phyloP scores from a whole-genome alignment of 2,888 invertebrate genomes.

The Nematopogon swammerdamellus region DNA sequence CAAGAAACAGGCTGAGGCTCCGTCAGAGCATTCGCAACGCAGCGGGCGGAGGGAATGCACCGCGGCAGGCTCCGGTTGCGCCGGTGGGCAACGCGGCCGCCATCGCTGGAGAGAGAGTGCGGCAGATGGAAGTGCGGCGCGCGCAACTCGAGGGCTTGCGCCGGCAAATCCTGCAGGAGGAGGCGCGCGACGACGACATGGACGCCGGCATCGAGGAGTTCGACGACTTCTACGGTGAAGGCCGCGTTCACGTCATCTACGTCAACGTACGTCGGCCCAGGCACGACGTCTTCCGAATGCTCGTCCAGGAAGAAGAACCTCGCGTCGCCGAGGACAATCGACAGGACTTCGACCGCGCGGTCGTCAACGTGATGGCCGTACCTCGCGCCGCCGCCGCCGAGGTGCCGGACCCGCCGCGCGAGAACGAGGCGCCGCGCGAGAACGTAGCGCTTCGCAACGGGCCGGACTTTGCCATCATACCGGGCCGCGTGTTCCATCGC shows the following conservation, averaged over 20 bases:
- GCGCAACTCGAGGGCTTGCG: not conserved
- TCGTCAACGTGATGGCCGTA: not conserved
- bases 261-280: constrained; percentile 17
- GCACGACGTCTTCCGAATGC: constrained; percentile 18
- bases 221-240: constrained; percentile 3
- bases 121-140: not conserved
- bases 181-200: not conserved
- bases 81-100: too few relatives aligned
- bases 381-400: not conserved
- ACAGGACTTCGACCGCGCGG: not conserved
- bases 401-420: too few relatives aligned
- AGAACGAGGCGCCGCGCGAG: not conserved
- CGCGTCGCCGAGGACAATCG: not conserved
- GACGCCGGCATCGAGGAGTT: not conserved
- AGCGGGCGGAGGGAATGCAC: too few relatives aligned
- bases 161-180: not conserved
- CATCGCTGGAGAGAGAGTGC: too few relatives aligned
- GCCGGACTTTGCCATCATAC: not conserved
- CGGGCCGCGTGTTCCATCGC: not conserved
- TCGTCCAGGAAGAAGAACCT: constrained; percentile 7
- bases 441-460: too few relatives aligned
- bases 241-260: constrained; percentile 20
- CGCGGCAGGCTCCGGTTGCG: too few relatives aligned
- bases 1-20: too few relatives aligned
- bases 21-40: too few relatives aligned